phyloP scores from a whole-genome alignment of 2,113 vertebrate genomes.

The Zeus faber region DNA sequence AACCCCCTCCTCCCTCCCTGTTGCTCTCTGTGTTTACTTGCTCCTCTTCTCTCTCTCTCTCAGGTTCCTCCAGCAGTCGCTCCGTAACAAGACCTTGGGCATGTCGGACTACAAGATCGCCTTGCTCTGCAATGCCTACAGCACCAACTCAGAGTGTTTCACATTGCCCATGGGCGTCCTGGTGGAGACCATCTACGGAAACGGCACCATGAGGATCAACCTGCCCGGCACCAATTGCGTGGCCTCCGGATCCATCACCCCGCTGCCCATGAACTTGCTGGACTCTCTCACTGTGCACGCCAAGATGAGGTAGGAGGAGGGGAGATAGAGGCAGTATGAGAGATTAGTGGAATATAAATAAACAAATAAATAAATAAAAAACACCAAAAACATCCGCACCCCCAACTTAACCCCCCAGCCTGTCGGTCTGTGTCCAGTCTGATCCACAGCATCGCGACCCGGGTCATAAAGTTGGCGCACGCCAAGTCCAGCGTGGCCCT shows the following conservation, averaged over 20 bases:
- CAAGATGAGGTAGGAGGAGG: conserved; percentile 89
- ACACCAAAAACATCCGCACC: no score
- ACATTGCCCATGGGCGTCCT: conserved; percentile 96
- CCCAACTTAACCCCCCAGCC: no score
- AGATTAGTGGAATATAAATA: no score
- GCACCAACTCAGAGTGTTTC: conserved; percentile 98
- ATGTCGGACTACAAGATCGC: conserved; percentile 99
- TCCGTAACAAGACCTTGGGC: conserved; percentile 92
- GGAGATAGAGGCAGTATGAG: no score
- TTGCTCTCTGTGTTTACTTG: background rate
- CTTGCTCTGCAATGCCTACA: conserved; percentile 95
- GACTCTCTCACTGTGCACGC: conserved; percentile 97
- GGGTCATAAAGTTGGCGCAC: conserved; percentile 96
- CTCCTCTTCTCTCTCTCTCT: background rate
- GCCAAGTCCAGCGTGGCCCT: conserved; percentile 92
- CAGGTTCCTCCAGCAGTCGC: conserved; percentile 96
- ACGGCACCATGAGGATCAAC: conserved; percentile 86
- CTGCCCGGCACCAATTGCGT: conserved; percentile 93
- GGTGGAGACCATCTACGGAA: conserved; percentile 98
- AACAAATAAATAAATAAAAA: no score
- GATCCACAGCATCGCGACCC: conserved; percentile 97
- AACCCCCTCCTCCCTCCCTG: background rate
- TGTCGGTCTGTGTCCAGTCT: conserved; percentile 72
- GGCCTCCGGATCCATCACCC: conserved; percentile 91
- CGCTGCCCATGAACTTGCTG: conserved; percentile 95